A percentile compares a stretch with the other conserved stretches of the same genome.
These are phyloP conservation scores for Pyrgus malvae DNA, from an alignment of 2,888 invertebrate species.

Conservation along the genomic window DNA sequence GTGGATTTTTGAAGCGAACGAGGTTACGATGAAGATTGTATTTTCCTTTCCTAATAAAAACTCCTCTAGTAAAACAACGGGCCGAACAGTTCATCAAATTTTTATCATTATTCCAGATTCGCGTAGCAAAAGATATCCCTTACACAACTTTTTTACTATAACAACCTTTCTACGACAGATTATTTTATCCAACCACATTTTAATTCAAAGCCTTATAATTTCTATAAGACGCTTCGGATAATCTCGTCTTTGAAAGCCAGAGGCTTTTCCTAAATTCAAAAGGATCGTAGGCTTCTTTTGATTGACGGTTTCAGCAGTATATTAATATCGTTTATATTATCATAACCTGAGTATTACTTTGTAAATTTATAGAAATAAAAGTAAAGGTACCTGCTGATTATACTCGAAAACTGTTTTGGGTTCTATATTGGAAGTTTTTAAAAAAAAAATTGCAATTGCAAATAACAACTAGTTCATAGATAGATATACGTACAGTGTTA, in stretches of 20 bases:
- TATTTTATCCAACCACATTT: background rate
- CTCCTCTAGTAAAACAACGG: constrained; percentile 1
- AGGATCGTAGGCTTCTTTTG: background rate
- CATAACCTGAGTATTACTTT: no score
- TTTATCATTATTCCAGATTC: constrained; percentile 8
- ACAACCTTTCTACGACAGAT: background rate
- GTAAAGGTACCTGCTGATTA: no score
- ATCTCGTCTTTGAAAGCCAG: background rate
- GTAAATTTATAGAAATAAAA: no score
- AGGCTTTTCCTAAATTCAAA: background rate
- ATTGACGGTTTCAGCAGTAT: background rate
- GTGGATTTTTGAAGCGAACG: constrained; percentile 36
- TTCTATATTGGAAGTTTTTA: no score
- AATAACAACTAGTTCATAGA: no score
- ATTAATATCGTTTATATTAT: background rate
- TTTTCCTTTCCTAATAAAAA: constrained; percentile 36
- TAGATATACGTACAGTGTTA: no score
- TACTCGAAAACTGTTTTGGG: no score
- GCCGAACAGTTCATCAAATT: background rate
- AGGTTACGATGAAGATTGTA: constrained; percentile 41
- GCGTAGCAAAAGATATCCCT: constrained; percentile 8
- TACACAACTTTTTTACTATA: constrained; percentile 3
- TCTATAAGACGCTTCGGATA: background rate
- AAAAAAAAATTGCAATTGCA: no score
- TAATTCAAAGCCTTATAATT: background rate